Evolutionary conservation across 1,140 invertebrate species (phyloP).

Genomic region (Eriocheir sinensis): DNA sequence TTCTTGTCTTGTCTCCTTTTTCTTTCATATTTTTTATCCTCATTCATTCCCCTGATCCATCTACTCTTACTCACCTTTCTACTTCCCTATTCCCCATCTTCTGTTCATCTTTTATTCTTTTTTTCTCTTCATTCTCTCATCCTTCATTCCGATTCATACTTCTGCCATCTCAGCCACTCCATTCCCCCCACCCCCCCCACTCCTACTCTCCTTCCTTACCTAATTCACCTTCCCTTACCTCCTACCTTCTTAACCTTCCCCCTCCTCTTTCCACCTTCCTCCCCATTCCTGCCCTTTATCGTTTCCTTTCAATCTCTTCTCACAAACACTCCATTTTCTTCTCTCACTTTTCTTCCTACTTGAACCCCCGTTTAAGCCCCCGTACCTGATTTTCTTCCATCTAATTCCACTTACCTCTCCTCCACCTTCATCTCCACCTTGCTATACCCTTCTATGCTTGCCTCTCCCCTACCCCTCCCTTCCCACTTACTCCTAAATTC

Average conservation of each 20-base stretch:
- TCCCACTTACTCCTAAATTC: background rate
- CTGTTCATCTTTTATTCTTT: no score
- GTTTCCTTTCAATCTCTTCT: background rate
- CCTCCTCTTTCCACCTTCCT: background rate
- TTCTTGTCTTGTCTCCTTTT: background rate
- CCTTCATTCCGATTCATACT: background rate
- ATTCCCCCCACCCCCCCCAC: background rate
- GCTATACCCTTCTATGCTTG: background rate
- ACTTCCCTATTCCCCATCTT: background rate
- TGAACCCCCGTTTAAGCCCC: background rate
- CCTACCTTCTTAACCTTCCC: conserved; percentile 26
- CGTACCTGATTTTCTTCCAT: background rate
- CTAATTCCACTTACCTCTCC: conserved; percentile 19
- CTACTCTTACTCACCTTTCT: background rate
- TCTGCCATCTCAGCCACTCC: background rate
- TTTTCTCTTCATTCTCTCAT: background rate
- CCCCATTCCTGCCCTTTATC: background rate
- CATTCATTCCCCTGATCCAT: background rate
- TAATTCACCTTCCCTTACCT: conserved; percentile 32
- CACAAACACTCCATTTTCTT: background rate
- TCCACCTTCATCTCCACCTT: background rate
- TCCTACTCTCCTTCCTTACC: background rate
- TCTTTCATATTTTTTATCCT: background rate
- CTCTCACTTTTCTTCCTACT: background rate
- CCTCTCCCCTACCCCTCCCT: background rate